These are phyloP conservation scores for Lepus timidus DNA, from an alignment of 2,113 vertebrate genomes.

Conservation along the genomic window DNA sequence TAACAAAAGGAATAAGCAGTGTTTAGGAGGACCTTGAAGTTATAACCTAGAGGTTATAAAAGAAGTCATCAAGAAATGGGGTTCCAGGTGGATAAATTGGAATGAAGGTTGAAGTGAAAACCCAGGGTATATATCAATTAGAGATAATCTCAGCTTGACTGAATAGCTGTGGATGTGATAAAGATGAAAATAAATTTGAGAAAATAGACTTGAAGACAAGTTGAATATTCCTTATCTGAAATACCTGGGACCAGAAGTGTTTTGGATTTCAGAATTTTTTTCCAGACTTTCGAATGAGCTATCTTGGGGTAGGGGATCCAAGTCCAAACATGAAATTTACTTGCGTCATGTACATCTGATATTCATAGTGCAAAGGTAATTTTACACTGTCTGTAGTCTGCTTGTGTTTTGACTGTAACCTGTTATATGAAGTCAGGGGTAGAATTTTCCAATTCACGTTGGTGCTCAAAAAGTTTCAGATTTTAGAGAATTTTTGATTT, in stretches of 20 bases:
- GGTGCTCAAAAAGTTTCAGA: not conserved
- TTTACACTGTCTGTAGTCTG: not conserved
- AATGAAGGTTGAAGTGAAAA: not conserved
- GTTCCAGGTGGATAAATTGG: not conserved
- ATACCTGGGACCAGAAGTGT: not conserved
- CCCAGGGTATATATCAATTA: not conserved
- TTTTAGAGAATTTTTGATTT: not conserved
- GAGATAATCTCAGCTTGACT: not conserved
- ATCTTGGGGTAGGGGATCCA: not conserved
- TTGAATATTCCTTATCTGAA: not conserved
- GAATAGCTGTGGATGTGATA: not conserved
- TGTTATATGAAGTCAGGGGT: not conserved
- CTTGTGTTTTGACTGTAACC: not conserved
- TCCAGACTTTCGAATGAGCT: not conserved
- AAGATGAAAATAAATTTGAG: conserved; percentile 20
- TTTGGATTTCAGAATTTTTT: not conserved
- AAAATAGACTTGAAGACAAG: not conserved
- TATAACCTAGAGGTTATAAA: not conserved
- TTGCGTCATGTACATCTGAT: no score
- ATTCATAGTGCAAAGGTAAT: not conserved
- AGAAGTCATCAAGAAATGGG: not conserved
- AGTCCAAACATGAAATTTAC: not conserved
- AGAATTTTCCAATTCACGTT: not conserved
- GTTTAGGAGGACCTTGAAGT: not conserved
- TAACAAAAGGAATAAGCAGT: not conserved